These are phyloP conservation scores for Villa cingulata DNA, from an alignment of 2,888 invertebrate genomes.

Conservation along the genomic window DNA sequence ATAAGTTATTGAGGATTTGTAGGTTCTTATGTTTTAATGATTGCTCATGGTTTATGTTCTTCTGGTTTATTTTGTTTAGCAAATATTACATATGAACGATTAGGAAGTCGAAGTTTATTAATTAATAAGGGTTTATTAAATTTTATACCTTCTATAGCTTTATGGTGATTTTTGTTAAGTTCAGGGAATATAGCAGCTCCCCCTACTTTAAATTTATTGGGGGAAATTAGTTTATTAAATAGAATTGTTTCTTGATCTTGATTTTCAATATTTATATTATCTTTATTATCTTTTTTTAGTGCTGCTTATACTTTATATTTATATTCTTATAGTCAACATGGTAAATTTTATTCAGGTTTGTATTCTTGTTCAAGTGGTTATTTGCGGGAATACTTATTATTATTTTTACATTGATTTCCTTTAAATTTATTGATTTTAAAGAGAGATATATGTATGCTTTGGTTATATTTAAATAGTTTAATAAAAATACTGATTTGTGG, in stretches of 20 bases:
- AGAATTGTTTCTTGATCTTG: conserved; percentile 41
- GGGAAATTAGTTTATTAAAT: conserved; percentile 51
- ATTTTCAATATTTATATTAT: conserved; percentile 39
- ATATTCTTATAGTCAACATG: conserved; percentile 50
- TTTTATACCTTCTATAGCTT: conserved; percentile 43
- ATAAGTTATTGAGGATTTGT: conserved; percentile 41
- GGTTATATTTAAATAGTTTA: conserved; percentile 51
- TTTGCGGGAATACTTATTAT: conserved; percentile 45
- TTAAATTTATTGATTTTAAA: conserved; percentile 49
- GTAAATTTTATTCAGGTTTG: conserved; percentile 38
- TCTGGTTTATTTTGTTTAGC: conserved; percentile 52
- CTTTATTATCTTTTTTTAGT: conserved; percentile 49
- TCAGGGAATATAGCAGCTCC: conserved; percentile 52
- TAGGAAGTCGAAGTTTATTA: conserved; percentile 45
- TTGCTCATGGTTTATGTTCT: conserved; percentile 52
- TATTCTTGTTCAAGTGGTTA: conserved; percentile 39
- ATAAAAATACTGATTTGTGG: conserved; percentile 56
- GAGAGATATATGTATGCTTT: conserved; percentile 39
- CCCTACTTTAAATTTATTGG: conserved; percentile 49
- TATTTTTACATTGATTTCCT: conserved; percentile 48
- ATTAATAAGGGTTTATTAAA: conserved; percentile 49
- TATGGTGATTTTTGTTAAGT: conserved; percentile 53
- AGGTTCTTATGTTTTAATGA: conserved; percentile 45
- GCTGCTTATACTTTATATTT: conserved; percentile 50
- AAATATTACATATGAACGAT: conserved; percentile 49